phyloP scores from a whole-genome alignment of 2,113 vertebrate genomes.

The Dicentrarchus labrax region DNA sequence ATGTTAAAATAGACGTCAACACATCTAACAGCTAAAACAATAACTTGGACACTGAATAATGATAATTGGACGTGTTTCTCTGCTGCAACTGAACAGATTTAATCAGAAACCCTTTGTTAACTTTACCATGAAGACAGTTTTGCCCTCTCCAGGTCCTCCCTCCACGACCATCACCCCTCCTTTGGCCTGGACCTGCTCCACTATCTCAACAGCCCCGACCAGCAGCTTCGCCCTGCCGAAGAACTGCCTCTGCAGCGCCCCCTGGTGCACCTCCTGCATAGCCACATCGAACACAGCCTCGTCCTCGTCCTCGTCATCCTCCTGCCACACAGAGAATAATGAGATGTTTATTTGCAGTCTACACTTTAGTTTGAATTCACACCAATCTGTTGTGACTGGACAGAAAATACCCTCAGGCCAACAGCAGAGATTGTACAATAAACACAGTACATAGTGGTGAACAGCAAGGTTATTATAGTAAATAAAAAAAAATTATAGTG shows the following conservation, averaged over 20 bases:
- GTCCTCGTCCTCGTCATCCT: constrained; percentile 50
- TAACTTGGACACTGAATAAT: too few relatives aligned
- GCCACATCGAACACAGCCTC: constrained; percentile 57
- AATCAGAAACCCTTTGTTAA: too few relatives aligned
- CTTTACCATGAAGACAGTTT: constrained; percentile 87
- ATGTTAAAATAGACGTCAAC: too few relatives aligned
- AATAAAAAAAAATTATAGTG: too few relatives aligned
- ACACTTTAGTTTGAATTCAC: too few relatives aligned
- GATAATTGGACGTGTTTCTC: too few relatives aligned
- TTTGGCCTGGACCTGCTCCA: constrained; percentile 73
- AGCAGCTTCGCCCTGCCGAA: constrained; percentile 83
- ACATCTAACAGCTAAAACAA: too few relatives aligned
- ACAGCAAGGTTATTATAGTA: too few relatives aligned
- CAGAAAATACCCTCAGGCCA: too few relatives aligned
- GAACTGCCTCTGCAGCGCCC: constrained; percentile 79
- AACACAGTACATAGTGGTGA: too few relatives aligned
- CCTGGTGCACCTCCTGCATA: constrained; percentile 85
- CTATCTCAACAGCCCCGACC: constrained; percentile 50
- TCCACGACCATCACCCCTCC: constrained; percentile 85
- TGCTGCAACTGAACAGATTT: not conserved
- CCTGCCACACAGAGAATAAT: constrained; percentile 50
- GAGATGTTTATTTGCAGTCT: not conserved
- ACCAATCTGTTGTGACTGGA: too few relatives aligned
- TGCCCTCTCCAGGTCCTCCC: constrained; percentile 86
- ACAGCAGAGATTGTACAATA: too few relatives aligned